Percentiles rank a stretch among this genome's conserved stretches.
phyloP scores from a whole-genome alignment of 2,888 invertebrate genomes.

The Corythucha ciliata region DNA sequence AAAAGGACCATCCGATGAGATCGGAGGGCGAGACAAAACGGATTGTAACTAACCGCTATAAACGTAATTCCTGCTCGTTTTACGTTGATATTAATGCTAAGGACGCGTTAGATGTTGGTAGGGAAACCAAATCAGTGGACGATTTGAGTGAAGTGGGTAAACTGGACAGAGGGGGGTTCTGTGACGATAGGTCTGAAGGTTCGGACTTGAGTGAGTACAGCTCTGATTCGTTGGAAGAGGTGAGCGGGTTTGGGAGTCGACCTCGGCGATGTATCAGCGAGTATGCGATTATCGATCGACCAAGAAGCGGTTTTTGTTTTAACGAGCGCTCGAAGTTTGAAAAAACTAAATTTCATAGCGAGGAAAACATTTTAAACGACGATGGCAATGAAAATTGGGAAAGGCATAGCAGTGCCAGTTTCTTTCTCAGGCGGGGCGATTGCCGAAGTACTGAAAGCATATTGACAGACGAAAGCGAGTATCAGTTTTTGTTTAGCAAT shows the following conservation, averaged over 20 bases:
- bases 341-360: slow-evolving; percentile 36
- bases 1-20: slow-evolving; percentile 55
- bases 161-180: too few species aligned
- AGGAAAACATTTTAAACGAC: slow-evolving; percentile 36
- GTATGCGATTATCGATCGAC: slow-evolving; percentile 54
- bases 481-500: slow-evolving; percentile 42
- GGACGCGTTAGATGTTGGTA: slow-evolving; percentile 27
- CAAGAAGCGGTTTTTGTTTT: slow-evolving; percentile 29
- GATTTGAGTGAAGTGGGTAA: slow-evolving; percentile 32
- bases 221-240: slow-evolving; percentile 69
- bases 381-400: slow-evolving; percentile 32
- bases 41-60: slow-evolving; percentile 26
- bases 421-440: slow-evolving; percentile 58
- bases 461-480: slow-evolving; percentile 61
- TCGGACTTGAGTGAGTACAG: slow-evolving; percentile 54
- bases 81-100: slow-evolving; percentile 35
- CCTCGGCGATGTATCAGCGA: slow-evolving; percentile 64
- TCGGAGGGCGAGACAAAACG: slow-evolving; percentile 40
- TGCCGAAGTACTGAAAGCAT: slow-evolving; percentile 69
- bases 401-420: slow-evolving; percentile 60
- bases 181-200: slow-evolving; percentile 24
- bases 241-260: slow-evolving; percentile 40
- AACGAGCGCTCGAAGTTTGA: slow-evolving; percentile 27
- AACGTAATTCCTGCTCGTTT: slow-evolving; percentile 35
- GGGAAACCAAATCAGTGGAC: slow-evolving; percentile 32